These are phyloP conservation scores for Amazonetta brasiliensis DNA, from an alignment of 2,797 vertebrate genomes.

Conservation along the genomic window DNA sequence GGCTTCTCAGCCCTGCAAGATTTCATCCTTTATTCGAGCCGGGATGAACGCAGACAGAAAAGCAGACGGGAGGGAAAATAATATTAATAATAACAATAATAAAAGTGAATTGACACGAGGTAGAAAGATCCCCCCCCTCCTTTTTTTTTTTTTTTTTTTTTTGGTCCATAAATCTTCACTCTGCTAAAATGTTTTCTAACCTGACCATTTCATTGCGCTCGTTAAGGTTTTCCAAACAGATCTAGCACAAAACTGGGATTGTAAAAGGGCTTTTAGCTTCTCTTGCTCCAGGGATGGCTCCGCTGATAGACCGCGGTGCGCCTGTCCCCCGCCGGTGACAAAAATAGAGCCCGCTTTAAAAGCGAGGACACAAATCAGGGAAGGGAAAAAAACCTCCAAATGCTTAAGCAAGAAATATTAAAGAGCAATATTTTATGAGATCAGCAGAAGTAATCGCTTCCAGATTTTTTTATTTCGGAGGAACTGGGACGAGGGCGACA, in stretches of 20 bases:
- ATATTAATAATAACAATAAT: not conserved
- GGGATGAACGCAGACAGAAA: not conserved
- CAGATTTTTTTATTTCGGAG: conserved; percentile 76
- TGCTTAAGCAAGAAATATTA: conserved; percentile 66
- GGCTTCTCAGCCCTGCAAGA: not conserved
- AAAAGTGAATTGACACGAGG: not conserved
- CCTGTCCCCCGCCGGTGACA: not conserved
- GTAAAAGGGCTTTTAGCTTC: not conserved
- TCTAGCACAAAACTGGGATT: conserved; percentile 7
- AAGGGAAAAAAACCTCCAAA: not conserved
- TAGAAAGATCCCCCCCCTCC: not conserved
- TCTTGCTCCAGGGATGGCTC: not conserved
- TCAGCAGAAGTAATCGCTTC: conserved; percentile 77
- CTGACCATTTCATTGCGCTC: conserved; percentile 22
- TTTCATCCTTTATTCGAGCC: not conserved
- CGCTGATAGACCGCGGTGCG: not conserved
- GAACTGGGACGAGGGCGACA: conserved; percentile 43
- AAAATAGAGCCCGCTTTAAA: not conserved
- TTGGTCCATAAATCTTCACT: not conserved
- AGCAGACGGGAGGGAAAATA: not conserved
- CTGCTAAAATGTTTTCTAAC: conserved; percentile 34
- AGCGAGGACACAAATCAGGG: not conserved
- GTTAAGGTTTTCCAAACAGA: not conserved
- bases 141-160: not conserved
- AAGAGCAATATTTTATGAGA: conserved; percentile 71